A percentile compares a stretch with the other conserved stretches of the same genome.
phyloP scores from a whole-genome alignment of 2,113 vertebrate genomes.

The Dolichallabes microphthalmus region DNA sequence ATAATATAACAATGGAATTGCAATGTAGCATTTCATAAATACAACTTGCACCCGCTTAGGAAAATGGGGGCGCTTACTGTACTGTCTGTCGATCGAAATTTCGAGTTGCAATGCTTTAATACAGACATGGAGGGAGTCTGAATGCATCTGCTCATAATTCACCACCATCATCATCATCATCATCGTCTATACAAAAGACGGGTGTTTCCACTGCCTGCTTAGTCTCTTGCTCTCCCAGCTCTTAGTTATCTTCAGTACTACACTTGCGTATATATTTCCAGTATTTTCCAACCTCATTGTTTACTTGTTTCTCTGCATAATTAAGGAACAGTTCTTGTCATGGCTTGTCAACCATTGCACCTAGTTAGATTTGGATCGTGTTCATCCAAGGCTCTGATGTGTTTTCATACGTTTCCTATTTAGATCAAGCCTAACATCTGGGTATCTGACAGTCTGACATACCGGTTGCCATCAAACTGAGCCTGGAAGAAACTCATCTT shows the following conservation, averaged over 20 bases:
- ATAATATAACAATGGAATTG: slow-evolving; percentile 1
- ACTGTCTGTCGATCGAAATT: not conserved
- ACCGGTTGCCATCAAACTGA: not conserved
- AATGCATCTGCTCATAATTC: not conserved
- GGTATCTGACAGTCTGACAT: slow-evolving; percentile 14
- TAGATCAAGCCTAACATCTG: slow-evolving; percentile 18
- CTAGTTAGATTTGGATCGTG: slow-evolving; percentile 6
- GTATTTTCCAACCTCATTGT: not conserved
- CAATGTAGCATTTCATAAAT: not conserved
- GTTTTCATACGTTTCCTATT: slow-evolving; percentile 12
- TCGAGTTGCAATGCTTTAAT: not conserved
- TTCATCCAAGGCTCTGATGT: slow-evolving; percentile 2
- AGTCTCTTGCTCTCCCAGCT: no score
- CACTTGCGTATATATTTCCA: not conserved
- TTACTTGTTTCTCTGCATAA: slow-evolving; percentile 7
- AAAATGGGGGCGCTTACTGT: not conserved
- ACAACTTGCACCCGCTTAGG: not conserved
- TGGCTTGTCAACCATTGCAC: slow-evolving; percentile 11
- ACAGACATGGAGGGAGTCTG: not conserved
- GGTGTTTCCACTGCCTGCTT: no score
- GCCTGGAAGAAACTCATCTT: not conserved
- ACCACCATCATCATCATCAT: no score
- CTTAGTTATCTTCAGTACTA: no score
- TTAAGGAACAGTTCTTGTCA: not conserved
- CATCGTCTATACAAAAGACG: no score